Percentiles rank a stretch among this genome's conserved stretches.
Evolutionary conservation across 1,140 invertebrate genomes (phyloP).

Genomic region (Scaptomyza hsui): DNA sequence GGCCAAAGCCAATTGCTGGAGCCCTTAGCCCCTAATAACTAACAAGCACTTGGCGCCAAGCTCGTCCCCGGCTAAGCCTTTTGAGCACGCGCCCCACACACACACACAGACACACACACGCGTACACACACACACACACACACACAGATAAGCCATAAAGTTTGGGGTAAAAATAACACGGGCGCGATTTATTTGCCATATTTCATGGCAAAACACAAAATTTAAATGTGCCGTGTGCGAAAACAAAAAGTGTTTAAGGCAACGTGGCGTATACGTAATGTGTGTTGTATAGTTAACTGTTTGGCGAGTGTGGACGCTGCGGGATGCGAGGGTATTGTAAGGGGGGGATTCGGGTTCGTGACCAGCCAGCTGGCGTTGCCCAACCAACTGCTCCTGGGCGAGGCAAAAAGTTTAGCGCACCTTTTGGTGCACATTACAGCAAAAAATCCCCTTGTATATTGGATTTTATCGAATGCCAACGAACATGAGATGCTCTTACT

Average conservation of each 20-base stretch:
- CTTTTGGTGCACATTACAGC: constrained; percentile 60
- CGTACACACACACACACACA: constrained; percentile 35
- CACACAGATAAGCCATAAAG: constrained; percentile 79
- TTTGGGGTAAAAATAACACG: constrained; percentile 53
- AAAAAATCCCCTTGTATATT: constrained; percentile 2
- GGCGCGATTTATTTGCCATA: constrained; percentile 79
- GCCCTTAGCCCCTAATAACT: constrained; percentile 74
- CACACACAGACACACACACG: constrained; percentile 50
- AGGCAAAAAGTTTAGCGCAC: constrained; percentile 63
- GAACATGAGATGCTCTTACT: constrained; percentile 29
- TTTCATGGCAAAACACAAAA: constrained; percentile 75
- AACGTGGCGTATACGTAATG: constrained; percentile 76
- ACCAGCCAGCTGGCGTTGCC: constrained; percentile 10
- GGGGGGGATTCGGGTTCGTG: neutral
- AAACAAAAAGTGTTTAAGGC: constrained; percentile 81
- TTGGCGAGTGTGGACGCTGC: constrained; percentile 6
- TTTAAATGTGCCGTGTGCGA: constrained; percentile 77
- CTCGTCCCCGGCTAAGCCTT: constrained; percentile 62
- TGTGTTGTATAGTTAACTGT: constrained; percentile 58
- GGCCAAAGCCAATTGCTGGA: constrained; percentile 56
- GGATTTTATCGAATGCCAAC: neutral
- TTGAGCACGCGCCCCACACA: constrained; percentile 63
- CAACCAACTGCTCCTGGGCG: constrained; percentile 2
- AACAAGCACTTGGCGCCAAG: constrained; percentile 68
- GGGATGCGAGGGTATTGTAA: neutral